Evolutionary conservation across 2,888 invertebrate genomes (phyloP), one percentile per base, ranked within the genome.

Genomic region (Nephrotoma appendiculata): DNA sequence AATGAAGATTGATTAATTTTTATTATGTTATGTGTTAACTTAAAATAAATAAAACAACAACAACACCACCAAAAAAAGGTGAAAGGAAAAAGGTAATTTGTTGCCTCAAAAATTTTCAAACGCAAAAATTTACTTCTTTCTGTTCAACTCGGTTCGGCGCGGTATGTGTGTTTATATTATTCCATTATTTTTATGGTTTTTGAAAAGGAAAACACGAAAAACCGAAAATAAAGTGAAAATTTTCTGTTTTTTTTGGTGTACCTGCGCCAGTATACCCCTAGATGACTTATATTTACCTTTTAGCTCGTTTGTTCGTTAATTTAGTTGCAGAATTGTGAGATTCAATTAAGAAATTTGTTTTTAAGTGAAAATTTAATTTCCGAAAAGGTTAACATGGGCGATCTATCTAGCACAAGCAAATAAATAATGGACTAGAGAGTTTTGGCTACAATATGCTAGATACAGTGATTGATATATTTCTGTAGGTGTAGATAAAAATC

Each of bases 1-100:
- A 84, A 84, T 84, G 84, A 84, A 84, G 84, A 84, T 84, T 84
- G 84, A 84, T 84, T 84, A 84, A 84, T 84, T 84, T 84, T 84
- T 71, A 71, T 71, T 71, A 71, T 31, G 71, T 71, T 71, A 71
- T 71, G 71, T 71, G 71, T 71, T 71, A 71, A 71, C 31, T 71
- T 31, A 71, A 71, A 71, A 71, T 31, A 71, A 71, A 71, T 0
- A 71, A 71, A 31, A 31, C 1, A 31, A 31, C 31, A 31, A 31
- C 31, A 31, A 71, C 6, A 71, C 2, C 1, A 71, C n/a, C 2
- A 71, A 31, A 15, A 15, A 15, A 57, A n/a, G 52, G 52, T 6
- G 15, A 57, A 71, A 84, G 84, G 41, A 41, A 43, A 43, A 84
- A 84, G 84, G 84, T 84, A 84, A 84, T 84, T 84, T 84, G 84